A percentile compares a stretch with the other conserved stretches of the same genome.
phyloP scores from a whole-genome alignment of 2,797 vertebrate species.

The Sitta carolinensis region DNA sequence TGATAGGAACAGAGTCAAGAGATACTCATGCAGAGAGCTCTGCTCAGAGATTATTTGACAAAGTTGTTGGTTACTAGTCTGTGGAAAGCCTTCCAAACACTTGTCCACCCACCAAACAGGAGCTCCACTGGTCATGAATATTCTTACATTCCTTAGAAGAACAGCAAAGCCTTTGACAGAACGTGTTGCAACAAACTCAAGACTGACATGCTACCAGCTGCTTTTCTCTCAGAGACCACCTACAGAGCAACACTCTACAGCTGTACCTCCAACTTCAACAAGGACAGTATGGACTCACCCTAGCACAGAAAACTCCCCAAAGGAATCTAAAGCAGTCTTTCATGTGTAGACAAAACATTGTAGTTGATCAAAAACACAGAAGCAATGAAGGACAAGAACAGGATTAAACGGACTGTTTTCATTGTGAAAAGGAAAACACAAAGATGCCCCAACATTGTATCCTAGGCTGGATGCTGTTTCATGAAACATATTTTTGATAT shows the following conservation, averaged over 20 bases:
- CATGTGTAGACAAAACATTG: neutral
- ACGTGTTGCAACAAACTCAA: neutral
- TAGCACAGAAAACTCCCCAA: neutral
- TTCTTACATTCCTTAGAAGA: neutral
- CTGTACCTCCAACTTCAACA: neutral
- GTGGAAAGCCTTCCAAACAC: neutral
- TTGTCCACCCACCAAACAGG: neutral
- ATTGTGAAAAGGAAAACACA: neutral
- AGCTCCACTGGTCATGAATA: neutral
- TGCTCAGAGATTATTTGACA: neutral
- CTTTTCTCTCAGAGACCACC: neutral
- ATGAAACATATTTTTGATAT: neutral
- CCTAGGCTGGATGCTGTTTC: neutral
- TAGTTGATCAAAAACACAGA: neutral
- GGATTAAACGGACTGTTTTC: neutral
- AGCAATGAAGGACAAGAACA: neutral
- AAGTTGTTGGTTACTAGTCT: neutral
- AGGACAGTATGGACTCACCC: neutral
- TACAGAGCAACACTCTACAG: neutral
- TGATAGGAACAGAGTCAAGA: neutral
- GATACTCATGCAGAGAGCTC: neutral
- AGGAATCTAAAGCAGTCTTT: neutral
- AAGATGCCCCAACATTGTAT: neutral
- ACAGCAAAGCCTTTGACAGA: neutral
- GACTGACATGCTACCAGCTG: neutral